Base-by-base conservation (phyloP, 2,113 vertebrate genomes). In the Hippocampus comes region DNA sequence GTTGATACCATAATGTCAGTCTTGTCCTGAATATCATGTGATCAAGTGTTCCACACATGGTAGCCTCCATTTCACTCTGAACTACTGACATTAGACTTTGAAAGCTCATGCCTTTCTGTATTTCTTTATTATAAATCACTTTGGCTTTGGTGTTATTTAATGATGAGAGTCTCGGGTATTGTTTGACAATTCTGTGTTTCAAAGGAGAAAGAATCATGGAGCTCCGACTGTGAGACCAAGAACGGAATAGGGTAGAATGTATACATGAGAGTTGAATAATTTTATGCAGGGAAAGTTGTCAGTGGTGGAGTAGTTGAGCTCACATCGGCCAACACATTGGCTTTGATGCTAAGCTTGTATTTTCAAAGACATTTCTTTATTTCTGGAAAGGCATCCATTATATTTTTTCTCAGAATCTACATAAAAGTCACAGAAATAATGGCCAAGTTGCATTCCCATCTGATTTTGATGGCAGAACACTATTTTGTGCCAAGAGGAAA, bases 401-500 rank as follows among this genome's bases (percentile, higher is more conserved):
- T 66, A 51, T 74, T 71, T 20, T 10, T 2, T 12, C 21, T 65
- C 20, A 59, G 12, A 66, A 75, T 55, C 8, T 42, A 55, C 34
- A 15, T 63, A 27, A 72, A 49, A 63, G 38, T 64, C 41, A 21
- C n/a, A 11, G 23, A 51, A 25, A 23, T 14, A 23, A n/a, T 64
- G 10, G 10, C 4, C 38, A 43, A 4, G 42, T 27, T 49, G 15
- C 3, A 48, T 70, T 75, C 72, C 17, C 41, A 51, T 60, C 61
- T 65, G 25, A 59, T 23, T 41, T 79, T 17, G 75, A 55, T 80
- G 70, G 57, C 21, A 59, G 55, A 84, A 68, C 42, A 80, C 77
- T 66, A 27, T 78, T 77, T 76, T 82, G 72, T 73, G 83, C 74
- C 79, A 78, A 84, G 82, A 81, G 70, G 55, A 42, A 82, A 82